Conservation (phyloP, 1,140 invertebrate genomes). For the Macrosteles quadrilineatus region DNA sequence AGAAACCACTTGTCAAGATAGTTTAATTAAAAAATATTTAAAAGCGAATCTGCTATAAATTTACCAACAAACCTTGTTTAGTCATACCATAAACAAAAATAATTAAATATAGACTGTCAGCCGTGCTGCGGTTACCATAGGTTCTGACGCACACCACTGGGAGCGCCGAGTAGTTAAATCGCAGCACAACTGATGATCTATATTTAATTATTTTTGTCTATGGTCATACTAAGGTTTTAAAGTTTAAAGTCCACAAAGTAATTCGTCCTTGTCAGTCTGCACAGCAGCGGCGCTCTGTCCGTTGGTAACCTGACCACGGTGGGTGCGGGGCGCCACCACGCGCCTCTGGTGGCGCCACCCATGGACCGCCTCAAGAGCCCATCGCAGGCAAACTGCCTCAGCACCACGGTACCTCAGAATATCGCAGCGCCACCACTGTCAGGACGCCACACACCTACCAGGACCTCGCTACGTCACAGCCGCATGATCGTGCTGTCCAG, state of each 20-base stretch:
- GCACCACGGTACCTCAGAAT: slow-evolving; percentile 70
- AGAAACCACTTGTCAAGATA: too few species aligned
- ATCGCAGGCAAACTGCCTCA: slow-evolving; percentile 58
- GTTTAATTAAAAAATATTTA: too few species aligned
- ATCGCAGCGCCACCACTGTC: slow-evolving; percentile 62
- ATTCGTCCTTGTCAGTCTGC: not conserved
- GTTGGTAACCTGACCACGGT: slow-evolving; percentile 24
- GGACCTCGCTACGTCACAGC: slow-evolving; percentile 68
- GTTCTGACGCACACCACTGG: too few species aligned
- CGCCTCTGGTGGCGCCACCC: not conserved
- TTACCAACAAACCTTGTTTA: too few species aligned
- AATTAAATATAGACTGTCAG: too few species aligned
- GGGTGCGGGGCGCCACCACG: not conserved
- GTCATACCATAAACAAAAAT: too few species aligned
- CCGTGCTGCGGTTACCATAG: too few species aligned
- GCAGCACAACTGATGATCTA: too few species aligned
- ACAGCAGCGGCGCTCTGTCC: slow-evolving; percentile 12
- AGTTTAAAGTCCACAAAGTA: not conserved
- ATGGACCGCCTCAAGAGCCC: slow-evolving; percentile 40
- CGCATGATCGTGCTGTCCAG: slow-evolving; percentile 68
- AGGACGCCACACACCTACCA: slow-evolving; percentile 66
- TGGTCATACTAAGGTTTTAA: too few species aligned
- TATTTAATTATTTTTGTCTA: too few species aligned
- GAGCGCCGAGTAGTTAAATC: too few species aligned
- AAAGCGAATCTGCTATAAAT: too few species aligned